A percentile compares a stretch with the other conserved stretches of the same genome.
phyloP scores from a whole-genome alignment of 2,888 invertebrate genomes.

The Anaspis maculata region DNA sequence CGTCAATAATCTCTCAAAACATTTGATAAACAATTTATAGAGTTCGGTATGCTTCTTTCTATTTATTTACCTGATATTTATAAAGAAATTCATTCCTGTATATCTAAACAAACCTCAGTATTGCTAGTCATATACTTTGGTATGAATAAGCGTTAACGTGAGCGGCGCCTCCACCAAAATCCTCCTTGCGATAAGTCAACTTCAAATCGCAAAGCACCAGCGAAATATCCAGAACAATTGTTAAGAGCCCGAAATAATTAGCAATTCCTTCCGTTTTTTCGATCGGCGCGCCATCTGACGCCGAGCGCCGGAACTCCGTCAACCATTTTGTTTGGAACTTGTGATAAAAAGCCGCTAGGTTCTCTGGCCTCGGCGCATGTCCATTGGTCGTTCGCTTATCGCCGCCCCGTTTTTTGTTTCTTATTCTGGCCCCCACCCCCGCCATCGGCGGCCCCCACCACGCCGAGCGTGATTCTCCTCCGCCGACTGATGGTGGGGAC shows the following conservation, averaged over 20 bases:
- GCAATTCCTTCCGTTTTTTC: slow-evolving; percentile 1
- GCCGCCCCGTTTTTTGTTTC: slow-evolving; percentile 32
- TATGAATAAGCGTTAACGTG: too few relatives aligned
- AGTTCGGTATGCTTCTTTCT: too few relatives aligned
- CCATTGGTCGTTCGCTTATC: slow-evolving; percentile 41
- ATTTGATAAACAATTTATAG: too few relatives aligned
- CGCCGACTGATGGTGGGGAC: slow-evolving; percentile 20
- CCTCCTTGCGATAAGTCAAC: too few relatives aligned
- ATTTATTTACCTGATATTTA: too few relatives aligned
- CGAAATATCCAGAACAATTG: too few relatives aligned
- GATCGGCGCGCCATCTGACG: slow-evolving; percentile 41
- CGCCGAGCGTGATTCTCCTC: slow-evolving; percentile 17
- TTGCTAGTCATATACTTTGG: too few relatives aligned
- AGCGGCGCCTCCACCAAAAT: too few relatives aligned
- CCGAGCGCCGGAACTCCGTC: slow-evolving; percentile 33
- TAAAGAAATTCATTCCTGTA: too few relatives aligned
- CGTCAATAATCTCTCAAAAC: too few relatives aligned
- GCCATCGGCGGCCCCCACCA: slow-evolving; percentile 22
- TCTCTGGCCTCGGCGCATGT: slow-evolving; percentile 42
- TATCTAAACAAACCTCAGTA: too few relatives aligned
- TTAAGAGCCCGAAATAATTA: slow-evolving; percentile 1
- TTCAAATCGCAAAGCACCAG: too few relatives aligned
- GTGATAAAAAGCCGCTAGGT: slow-evolving; percentile 42
- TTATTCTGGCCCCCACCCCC: slow-evolving; percentile 20
- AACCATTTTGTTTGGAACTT: slow-evolving; percentile 55